Evolutionary conservation across 1,140 invertebrate species (phyloP).

Genomic region (Sesamia nonagrioides): DNA sequence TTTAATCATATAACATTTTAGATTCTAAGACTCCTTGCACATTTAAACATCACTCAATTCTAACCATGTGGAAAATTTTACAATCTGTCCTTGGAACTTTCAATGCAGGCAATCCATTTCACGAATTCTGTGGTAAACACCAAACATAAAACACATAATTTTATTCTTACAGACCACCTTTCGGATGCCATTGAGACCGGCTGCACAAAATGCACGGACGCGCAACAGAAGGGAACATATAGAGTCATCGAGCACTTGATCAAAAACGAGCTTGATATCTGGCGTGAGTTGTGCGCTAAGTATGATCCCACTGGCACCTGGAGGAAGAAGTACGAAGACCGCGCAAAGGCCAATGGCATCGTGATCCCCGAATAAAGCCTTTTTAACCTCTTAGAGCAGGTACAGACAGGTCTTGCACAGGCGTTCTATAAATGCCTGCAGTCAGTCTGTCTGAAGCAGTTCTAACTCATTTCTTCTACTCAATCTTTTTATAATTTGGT

Average conservation of each 20-base stretch:
- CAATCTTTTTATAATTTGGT: background rate
- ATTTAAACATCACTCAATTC: too few relatives aligned
- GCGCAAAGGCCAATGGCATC: conserved; percentile 83
- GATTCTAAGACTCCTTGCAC: too few relatives aligned
- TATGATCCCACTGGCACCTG: conserved; percentile 89
- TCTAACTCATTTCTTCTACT: conserved; percentile 24
- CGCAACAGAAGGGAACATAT: conserved; percentile 86
- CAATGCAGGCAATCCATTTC: too few relatives aligned
- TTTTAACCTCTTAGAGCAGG: background rate
- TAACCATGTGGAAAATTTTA: too few relatives aligned
- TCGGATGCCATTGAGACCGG: conserved; percentile 78
- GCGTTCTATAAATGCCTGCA: background rate
- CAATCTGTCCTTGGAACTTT: too few relatives aligned
- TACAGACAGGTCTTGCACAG: background rate
- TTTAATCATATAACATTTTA: too few relatives aligned
- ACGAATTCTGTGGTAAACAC: background rate
- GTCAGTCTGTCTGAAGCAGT: background rate
- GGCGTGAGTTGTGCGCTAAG: conserved; percentile 88
- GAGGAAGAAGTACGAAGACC: conserved; percentile 87
- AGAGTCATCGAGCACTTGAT: conserved; percentile 87
- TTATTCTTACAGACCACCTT: conserved; percentile 83
- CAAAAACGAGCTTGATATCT: conserved; percentile 88
- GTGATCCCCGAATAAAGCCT: conserved; percentile 56
- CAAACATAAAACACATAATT: background rate
- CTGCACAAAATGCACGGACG: conserved; percentile 58